These are phyloP conservation scores for Drosophila serrata DNA, from an alignment of 1,140 invertebrate genomes.

Conservation along the genomic window DNA sequence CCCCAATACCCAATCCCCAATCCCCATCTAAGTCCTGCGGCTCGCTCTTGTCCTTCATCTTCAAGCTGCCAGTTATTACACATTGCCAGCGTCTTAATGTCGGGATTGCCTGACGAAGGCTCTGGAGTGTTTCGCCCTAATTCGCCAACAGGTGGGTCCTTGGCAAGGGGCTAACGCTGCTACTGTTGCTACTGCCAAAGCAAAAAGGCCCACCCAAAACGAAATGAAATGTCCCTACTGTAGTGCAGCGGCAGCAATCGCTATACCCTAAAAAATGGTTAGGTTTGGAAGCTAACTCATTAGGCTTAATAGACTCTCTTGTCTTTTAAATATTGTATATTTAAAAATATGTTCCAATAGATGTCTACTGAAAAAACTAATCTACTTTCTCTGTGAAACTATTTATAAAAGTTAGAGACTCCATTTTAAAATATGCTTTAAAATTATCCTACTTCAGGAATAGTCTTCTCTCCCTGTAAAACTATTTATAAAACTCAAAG, in stretches of 20 bases:
- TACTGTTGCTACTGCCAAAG: background rate
- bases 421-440: background rate
- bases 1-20: slow-evolving; percentile 9
- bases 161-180: slow-evolving; percentile 8
- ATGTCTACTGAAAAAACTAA: too few species aligned
- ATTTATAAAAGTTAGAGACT: too few species aligned
- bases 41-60: slow-evolving; percentile 35
- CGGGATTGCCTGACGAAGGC: slow-evolving; percentile 32
- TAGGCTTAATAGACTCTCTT: too few species aligned
- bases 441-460: background rate
- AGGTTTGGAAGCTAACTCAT: too few species aligned
- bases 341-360: too few species aligned
- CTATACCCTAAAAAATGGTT: background rate
- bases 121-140: background rate
- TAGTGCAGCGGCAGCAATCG: background rate
- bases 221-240: background rate
- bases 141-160: slow-evolving; percentile 61
- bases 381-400: too few species aligned
- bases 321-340: background rate
- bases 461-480: background rate
- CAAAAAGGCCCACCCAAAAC: slow-evolving; percentile 9
- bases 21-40: slow-evolving; percentile 33
- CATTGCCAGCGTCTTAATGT: slow-evolving; percentile 72
- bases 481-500: background rate
- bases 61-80: slow-evolving; percentile 68